phyloP scores from a whole-genome alignment of 2,113 vertebrate species.

The Corythaixoides concolor region DNA sequence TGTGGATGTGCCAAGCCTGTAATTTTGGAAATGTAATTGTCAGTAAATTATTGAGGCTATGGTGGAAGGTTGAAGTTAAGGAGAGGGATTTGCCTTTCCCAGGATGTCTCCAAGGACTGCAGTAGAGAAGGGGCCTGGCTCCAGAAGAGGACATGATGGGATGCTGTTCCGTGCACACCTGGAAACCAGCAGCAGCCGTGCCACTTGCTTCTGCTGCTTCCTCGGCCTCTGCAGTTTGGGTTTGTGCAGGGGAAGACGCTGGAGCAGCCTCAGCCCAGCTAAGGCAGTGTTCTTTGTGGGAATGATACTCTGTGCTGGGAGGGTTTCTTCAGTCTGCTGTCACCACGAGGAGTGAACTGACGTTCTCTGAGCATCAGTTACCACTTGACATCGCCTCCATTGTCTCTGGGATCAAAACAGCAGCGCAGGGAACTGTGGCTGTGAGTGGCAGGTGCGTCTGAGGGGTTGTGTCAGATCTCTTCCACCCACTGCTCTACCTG shows the following conservation, averaged over 20 bases:
- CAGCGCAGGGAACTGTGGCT: neutral
- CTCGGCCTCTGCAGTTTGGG: neutral
- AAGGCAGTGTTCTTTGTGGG: neutral
- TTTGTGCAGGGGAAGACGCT: neutral
- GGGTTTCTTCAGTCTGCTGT: neutral
- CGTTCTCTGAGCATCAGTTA: neutral
- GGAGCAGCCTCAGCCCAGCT: neutral
- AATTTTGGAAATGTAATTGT: neutral
- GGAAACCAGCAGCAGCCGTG: fast-evolving
- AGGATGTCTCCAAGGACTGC: neutral
- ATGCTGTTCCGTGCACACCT: neutral
- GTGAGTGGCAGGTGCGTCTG: conserved; percentile 4
- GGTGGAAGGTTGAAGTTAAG: neutral
- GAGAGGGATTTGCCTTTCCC: neutral
- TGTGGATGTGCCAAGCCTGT: neutral
- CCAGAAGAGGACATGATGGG: neutral
- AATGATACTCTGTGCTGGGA: neutral
- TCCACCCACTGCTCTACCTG: neutral
- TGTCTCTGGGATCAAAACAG: conserved; percentile 44
- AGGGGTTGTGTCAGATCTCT: conserved; percentile 4
- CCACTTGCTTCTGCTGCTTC: neutral
- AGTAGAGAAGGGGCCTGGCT: neutral
- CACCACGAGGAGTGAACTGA: neutral
- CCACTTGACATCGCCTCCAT: neutral
- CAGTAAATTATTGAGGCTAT: neutral